phyloP scores from a whole-genome alignment of 2,797 vertebrate species.

The Esox masquinongy region DNA sequence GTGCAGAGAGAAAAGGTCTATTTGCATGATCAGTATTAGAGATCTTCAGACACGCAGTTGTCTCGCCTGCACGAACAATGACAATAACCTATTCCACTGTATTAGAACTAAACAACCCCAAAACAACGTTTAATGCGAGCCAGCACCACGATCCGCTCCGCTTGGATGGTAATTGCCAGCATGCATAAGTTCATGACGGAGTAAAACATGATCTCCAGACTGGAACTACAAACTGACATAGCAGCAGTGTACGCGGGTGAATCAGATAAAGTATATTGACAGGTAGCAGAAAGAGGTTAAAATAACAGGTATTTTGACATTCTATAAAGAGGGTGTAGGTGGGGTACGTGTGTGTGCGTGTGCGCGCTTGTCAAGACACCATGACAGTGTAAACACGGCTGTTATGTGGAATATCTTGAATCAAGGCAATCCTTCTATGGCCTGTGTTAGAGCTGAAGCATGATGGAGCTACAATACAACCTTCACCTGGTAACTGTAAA shows the following conservation, averaged over 20 bases:
- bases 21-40: conserved; percentile 26
- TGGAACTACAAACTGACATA: conserved; percentile 44
- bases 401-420: conserved; percentile 39
- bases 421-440: conserved; percentile 53
- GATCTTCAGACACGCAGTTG: conserved; percentile 18
- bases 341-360: not conserved
- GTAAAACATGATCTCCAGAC: conserved; percentile 31
- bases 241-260: conserved; percentile 18
- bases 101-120: conserved; percentile 36
- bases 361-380: not conserved
- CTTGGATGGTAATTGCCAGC: conserved; percentile 42
- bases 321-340: not conserved
- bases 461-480: conserved; percentile 33
- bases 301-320: conserved; percentile 23
- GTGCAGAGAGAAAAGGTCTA: not conserved
- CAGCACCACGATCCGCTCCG: conserved; percentile 22
- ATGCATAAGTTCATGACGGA: conserved; percentile 43
- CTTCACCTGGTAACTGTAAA: conserved; percentile 65
- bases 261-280: conserved; percentile 34
- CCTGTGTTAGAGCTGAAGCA: conserved; percentile 46
- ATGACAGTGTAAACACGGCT: conserved; percentile 43
- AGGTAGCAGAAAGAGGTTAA: conserved; percentile 25
- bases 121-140: conserved; percentile 10
- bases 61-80: conserved; percentile 13
- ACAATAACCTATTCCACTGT: conserved; percentile 46